Evolutionary conservation across 2,797 vertebrate genomes (phyloP).

Genomic region (Xenops minutus): DNA sequence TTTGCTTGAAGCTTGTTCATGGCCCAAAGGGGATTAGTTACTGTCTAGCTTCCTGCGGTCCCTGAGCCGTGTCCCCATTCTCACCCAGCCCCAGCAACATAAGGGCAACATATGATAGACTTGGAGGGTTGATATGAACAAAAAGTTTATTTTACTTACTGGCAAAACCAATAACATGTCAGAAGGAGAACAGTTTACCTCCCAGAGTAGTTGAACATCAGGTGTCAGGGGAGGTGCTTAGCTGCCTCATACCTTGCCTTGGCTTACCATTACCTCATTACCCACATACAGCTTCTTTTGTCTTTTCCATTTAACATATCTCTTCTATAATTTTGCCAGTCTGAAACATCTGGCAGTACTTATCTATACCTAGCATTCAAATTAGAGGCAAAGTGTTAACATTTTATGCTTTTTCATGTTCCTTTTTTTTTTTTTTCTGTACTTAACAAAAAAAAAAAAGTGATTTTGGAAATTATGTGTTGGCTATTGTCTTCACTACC

Average conservation of each 20-base stretch:
- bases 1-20: neutral
- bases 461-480: neutral
- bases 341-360: neutral
- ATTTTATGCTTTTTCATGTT: neutral
- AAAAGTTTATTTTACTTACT: neutral
- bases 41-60: accelerated
- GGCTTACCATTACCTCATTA: neutral
- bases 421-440: neutral
- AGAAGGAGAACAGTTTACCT: neutral
- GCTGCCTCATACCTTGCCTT: neutral
- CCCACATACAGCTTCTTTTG: neutral
- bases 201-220: accelerated
- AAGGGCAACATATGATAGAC: neutral
- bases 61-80: accelerated
- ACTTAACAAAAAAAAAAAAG: neutral
- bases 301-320: neutral
- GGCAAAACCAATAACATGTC: neutral
- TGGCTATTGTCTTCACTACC: neutral
- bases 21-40: accelerated
- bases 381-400: neutral
- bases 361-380: neutral
- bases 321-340: neutral
- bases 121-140: neutral
- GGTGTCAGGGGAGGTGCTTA: neutral
- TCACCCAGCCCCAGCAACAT: neutral